Base-by-base conservation (phyloP, 1,140 invertebrate species). In the Cherax quadricarinatus region DNA sequence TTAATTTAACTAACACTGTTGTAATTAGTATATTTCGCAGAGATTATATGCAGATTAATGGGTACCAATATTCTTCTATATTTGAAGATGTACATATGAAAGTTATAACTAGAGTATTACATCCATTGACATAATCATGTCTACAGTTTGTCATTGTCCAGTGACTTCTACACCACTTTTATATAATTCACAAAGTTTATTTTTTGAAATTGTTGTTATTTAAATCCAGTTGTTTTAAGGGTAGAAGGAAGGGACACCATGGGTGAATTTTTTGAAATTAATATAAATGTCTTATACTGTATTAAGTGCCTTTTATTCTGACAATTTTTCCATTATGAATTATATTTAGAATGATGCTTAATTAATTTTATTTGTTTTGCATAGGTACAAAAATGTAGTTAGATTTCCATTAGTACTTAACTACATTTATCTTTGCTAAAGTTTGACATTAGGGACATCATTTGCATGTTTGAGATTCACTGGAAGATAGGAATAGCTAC, bases 141-240 rank as follows among this genome's bases (percentile, higher is more conserved):
- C 83, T 85, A 85, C 62, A 85, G 62, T 62, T 85, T 75, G 83
- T 85, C 62, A 21, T 49, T 85, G 83, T 85, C 83, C 83, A 85
- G 83, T 85, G 83, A 85, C 83, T 85, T 85, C 83, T 85, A 85
- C 83, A 85, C 30, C n/a, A 62, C 62, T 66, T 70, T 85, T 85
- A 57, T 88, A 80, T 88, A 48, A 88, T 81, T 88, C 86, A 80
- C 30, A 41, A 88, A 80, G 86, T 88, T 88, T 88, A 88, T 88
- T 80, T 88, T 80, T 88, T 88, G 75, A 88, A 78, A 80, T 62
- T 62, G 70, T 88, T 88, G 86, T 88, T 88, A 88, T 88, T 88
- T 81, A 80, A 88, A 80, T 88, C 86, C 70, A 88, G 75, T 88
- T 88, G 86, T 88, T 88, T 88, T 88, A 88, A 88, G 75, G 86